phyloP scores from a whole-genome alignment of 1,140 invertebrate species.

The Phenacoccus solenopsis region DNA sequence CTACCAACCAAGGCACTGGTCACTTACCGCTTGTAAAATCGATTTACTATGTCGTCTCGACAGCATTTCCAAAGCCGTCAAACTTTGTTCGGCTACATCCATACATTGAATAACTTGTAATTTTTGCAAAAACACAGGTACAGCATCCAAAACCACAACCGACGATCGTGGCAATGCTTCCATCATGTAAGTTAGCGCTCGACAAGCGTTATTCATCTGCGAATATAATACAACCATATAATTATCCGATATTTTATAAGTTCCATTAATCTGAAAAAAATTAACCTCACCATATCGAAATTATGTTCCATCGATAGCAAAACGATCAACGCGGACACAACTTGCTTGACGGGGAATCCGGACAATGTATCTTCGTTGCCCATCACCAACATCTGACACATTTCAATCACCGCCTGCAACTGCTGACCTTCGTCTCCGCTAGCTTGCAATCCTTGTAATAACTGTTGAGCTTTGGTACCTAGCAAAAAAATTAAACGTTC shows the following conservation, averaged over 20 bases:
- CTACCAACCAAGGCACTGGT: too few species aligned
- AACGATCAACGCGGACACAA: slow-evolving; percentile 84
- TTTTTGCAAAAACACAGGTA: slow-evolving; percentile 90
- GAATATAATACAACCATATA: slow-evolving; percentile 23
- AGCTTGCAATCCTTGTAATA: slow-evolving; percentile 84
- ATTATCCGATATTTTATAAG: neutral
- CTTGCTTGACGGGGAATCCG: slow-evolving; percentile 94
- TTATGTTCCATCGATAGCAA: slow-evolving; percentile 88
- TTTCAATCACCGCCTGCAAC: slow-evolving; percentile 92
- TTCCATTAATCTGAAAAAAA: neutral
- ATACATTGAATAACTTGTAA: slow-evolving; percentile 96
- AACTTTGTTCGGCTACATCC: slow-evolving; percentile 95
- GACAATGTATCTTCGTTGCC: slow-evolving; percentile 98
- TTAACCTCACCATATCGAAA: slow-evolving; percentile 76
- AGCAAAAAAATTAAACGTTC: slow-evolving; percentile 35
- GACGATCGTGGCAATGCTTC: slow-evolving; percentile 93
- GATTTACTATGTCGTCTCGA: slow-evolving; percentile 92
- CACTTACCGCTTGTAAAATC: slow-evolving; percentile 78
- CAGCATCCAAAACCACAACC: slow-evolving; percentile 89
- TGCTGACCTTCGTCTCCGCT: slow-evolving; percentile 93
- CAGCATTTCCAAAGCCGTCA: slow-evolving; percentile 92
- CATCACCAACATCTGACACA: slow-evolving; percentile 98
- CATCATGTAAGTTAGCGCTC: slow-evolving; percentile 98
- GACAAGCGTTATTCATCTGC: slow-evolving; percentile 96
- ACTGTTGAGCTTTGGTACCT: slow-evolving; percentile 85